Base-by-base conservation (phyloP, 1,140 invertebrate genomes). In the Drosophila sulfurigaster region DNA sequence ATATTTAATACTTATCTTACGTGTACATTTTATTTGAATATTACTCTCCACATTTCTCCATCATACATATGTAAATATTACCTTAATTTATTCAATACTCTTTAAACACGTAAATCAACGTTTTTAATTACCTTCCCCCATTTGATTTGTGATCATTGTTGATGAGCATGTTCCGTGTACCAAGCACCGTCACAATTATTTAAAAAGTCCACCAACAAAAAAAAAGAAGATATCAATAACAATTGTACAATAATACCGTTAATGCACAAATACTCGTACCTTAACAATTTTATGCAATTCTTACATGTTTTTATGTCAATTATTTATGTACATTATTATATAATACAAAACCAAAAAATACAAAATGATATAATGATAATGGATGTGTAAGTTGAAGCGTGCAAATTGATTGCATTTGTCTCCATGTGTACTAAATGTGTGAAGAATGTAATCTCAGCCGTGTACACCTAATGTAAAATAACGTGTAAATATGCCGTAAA, bases 91-190 rank as follows among this genome's bases (percentile, higher is more conserved):
- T 28, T 59, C 51, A 63, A 13, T 46, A 64, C 59, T 49, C 64
- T 72, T 46, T 51, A 49, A 70, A 43, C 65, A 65, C 41, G 46
- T 66, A 52, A 4, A 48, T 56, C 28, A 65, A 56, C 20, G 5
- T 48, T 11, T 25, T 41, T 20, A 41, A 41, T 63, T 70, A 4
- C 25, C 32, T 6, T 11, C 35, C 25, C 32, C 11, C 10, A 6
- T 66, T 49, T 54, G 20, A 41, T 56, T 52, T 66, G 56, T 64
- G 38, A 69, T 78, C 63, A 69, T 73, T 82, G 79, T 86, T 86
- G 6, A 68, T 57, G 54, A 81, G 83, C 83, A 88, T 88, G 83
- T 59, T 88, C 49, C 67, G 76, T 88, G 83, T 88, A 64, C 51
- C 81, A 83, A 20, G 85, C 83, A 88, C 83, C 30, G 10, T 77